Conservation (phyloP, 2,113 vertebrate genomes). For the Cinclus cinclus region DNA sequence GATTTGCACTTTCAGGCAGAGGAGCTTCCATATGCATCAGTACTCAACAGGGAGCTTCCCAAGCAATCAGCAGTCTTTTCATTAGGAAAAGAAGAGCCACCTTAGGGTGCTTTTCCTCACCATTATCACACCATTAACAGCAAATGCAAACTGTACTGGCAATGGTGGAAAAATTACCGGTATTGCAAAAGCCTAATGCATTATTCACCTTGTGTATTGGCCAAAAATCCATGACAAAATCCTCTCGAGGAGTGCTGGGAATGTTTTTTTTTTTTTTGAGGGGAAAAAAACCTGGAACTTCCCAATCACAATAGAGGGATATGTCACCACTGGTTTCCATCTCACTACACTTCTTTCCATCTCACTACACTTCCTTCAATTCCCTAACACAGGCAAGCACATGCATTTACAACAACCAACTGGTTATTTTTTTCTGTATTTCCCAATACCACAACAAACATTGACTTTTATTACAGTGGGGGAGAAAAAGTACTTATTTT, state of each 20-base stretch:
- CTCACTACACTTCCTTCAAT: not conserved
- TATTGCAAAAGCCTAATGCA: not conserved
- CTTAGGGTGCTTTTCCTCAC: constrained; percentile 2
- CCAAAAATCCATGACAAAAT: not conserved
- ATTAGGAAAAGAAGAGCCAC: not conserved
- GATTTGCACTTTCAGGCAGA: not conserved
- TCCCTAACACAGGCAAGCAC: not conserved
- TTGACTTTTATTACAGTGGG: not conserved
- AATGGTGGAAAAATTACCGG: not conserved
- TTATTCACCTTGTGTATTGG: not conserved
- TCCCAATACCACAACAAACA: not conserved
- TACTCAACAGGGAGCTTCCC: not conserved
- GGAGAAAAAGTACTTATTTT: not conserved
- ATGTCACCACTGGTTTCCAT: not conserved
- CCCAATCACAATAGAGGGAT: not conserved
- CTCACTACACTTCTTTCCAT: not conserved
- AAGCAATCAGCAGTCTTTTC: not conserved
- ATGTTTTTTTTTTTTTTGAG: not conserved
- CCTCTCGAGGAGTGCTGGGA: not conserved
- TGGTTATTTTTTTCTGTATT: not conserved
- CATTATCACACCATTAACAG: constrained; percentile 18
- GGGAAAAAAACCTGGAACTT: not conserved
- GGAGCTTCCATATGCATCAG: not conserved
- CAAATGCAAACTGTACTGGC: not conserved
- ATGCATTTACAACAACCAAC: not conserved